These are phyloP conservation scores for Brachyhypopomus gauderio DNA, from an alignment of 2,113 vertebrate genomes.

Conservation along the genomic window DNA sequence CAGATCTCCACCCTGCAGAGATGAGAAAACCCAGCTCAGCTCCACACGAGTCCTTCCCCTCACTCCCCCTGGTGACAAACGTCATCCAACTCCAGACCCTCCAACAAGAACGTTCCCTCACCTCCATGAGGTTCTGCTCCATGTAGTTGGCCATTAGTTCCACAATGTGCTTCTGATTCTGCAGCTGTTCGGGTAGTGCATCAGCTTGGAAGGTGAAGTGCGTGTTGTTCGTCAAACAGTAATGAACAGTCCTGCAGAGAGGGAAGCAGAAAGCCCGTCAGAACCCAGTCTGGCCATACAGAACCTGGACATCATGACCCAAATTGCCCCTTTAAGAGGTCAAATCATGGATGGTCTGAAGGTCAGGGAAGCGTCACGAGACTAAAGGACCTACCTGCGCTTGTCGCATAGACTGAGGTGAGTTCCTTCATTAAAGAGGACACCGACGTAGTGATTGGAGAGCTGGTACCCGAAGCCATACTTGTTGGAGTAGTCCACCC, in stretches of 20 bases:
- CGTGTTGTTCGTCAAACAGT: slow-evolving; percentile 90
- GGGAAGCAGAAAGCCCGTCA: not conserved
- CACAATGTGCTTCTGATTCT: slow-evolving; percentile 86
- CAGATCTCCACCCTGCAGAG: slow-evolving; percentile 88
- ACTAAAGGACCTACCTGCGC: slow-evolving; percentile 75
- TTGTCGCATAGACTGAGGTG: slow-evolving; percentile 91
- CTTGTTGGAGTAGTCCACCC: slow-evolving; percentile 99
- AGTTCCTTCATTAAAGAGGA: slow-evolving; percentile 95
- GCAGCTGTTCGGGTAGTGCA: slow-evolving; percentile 86
- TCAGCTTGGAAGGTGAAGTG: slow-evolving; percentile 84
- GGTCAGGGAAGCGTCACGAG: not conserved
- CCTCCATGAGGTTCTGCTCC: slow-evolving; percentile 98
- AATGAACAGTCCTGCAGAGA: slow-evolving; percentile 83
- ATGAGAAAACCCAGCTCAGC: slow-evolving; percentile 7
- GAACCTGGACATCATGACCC: not conserved
- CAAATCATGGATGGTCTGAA: not conserved
- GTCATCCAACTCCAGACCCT: not conserved
- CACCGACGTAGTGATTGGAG: slow-evolving; percentile 89
- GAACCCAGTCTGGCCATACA: not conserved
- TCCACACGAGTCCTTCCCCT: not conserved
- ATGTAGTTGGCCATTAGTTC: slow-evolving; percentile 93
- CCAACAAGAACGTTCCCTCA: slow-evolving; percentile 47
- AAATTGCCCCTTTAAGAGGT: not conserved
- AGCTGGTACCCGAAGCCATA: slow-evolving; percentile 98
- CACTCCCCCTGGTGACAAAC: not conserved